Evolutionary conservation across 30 jellyfish, hydroid and myxozoan genomes (phyloP), one percentile per base, ranked within the genome.

Genomic region (Aurelia sp.): DNA sequence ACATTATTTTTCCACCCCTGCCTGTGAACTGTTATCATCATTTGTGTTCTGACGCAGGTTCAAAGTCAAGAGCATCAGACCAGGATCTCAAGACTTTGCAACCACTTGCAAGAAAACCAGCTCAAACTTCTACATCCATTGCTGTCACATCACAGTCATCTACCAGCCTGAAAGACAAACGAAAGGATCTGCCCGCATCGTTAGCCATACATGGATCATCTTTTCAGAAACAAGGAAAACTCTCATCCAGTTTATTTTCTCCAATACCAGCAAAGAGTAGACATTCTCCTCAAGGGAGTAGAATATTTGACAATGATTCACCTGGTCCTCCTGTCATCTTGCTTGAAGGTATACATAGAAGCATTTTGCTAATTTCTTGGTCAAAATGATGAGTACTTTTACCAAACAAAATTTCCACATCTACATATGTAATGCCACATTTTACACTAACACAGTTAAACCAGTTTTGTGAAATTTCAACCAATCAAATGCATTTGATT

Each of bases 11-110:
- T 37, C 50, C 50, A 37, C 50, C 7, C 10, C 10, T 7, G 50
- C 50, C 50, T 1, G 50, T 37, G 0, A 10, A 37, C 50, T 37
- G 10, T 37, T 37, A 37, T 37, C 10, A 44, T 8, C 55, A 0
- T 5, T 44, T 44, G 55, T 10, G 15, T 44, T 44, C 15, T 44
- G 55, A 7, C 15, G 8, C 16, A 86, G 95, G 95, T 21, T 74
- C 95, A 74, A 86, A 86, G 74, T 74, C 95, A 44, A 86, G 95
- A 74, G 68, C 79, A 4, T 63, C 79, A 17, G 95, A 86, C 51
- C 79, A 66, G 19, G 95, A 86, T 21, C 66, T 71, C 13, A 86
- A 86, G 21, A 50, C 71, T 1, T 51, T 58, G 66, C 95, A 76
- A 52, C 89, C 89, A 10, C 85, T 86, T 20, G 63, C 89, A 23